Evolutionary conservation across 2,113 vertebrate genomes (phyloP).

Genomic region (Dinomys branickii): DNA sequence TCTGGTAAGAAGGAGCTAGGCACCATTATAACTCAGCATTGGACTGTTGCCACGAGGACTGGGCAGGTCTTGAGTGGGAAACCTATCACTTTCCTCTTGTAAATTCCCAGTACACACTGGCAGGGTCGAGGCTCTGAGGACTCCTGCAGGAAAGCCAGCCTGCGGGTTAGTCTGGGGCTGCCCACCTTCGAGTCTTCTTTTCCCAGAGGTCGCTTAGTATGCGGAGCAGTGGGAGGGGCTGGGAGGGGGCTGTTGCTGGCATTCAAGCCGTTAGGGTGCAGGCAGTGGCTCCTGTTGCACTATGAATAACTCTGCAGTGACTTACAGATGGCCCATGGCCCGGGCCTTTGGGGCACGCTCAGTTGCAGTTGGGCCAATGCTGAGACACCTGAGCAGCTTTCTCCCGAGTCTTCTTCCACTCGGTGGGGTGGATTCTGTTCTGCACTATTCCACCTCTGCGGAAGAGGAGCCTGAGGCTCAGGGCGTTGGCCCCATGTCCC

Average conservation of each 20-base stretch:
- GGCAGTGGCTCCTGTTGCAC: neutral
- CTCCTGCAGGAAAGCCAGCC: neutral
- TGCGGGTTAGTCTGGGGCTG: neutral
- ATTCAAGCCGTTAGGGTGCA: neutral
- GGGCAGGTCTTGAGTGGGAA: too few species aligned
- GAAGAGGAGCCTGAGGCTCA: neutral
- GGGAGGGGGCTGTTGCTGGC: neutral
- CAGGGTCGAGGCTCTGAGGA: neutral
- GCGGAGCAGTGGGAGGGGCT: neutral
- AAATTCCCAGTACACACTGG: fast-evolving
- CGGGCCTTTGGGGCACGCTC: neutral
- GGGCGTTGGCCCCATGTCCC: neutral
- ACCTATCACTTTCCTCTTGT: too few species aligned
- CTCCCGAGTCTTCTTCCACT: too few species aligned
- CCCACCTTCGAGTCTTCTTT: neutral
- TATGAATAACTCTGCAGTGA: neutral
- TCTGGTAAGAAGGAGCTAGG: too few species aligned
- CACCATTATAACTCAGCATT: too few species aligned
- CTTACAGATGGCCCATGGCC: neutral
- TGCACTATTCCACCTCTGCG: neutral
- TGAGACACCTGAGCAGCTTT: neutral
- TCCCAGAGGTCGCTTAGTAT: neutral
- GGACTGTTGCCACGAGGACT: too few species aligned
- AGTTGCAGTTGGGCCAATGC: neutral
- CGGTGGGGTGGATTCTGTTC: neutral